A percentile compares a stretch with the other conserved stretches of the same genome.
Conservation (phyloP, 1,140 invertebrate species). For the Lysiphlebus fabarum region DNA sequence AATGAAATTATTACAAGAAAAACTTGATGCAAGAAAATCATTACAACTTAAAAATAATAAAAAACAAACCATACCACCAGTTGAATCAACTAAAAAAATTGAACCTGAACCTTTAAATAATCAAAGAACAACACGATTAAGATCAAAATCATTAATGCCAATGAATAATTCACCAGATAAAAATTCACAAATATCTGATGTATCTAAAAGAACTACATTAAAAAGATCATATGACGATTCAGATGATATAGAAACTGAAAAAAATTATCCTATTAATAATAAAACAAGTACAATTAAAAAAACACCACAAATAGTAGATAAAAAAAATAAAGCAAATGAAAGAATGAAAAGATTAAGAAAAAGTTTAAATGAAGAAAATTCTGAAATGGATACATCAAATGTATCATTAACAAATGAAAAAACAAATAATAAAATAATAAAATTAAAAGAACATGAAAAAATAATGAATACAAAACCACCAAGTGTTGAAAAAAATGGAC, state of each 20-base stretch:
- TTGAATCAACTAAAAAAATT: slow-evolving; percentile 8
- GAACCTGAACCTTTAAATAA: not conserved
- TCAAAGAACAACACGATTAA: not conserved
- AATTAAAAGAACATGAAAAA: not conserved
- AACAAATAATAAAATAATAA: not conserved
- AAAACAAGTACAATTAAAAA: not conserved
- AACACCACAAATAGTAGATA: slow-evolving; percentile 1
- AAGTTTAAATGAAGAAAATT: slow-evolving; percentile 19
- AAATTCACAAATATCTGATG: not conserved
- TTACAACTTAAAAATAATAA: slow-evolving; percentile 9
- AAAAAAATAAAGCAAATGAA: slow-evolving; percentile 34
- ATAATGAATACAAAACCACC: slow-evolving; percentile 6
- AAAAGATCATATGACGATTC: slow-evolving; percentile 4
- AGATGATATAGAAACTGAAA: not conserved
- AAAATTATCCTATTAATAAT: not conserved
- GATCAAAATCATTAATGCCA: slow-evolving; percentile 3
- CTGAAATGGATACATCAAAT: not conserved
- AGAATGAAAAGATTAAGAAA: slow-evolving; percentile 33
- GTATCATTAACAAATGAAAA: not conserved
- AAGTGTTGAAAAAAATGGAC: slow-evolving; percentile 27
- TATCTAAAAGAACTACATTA: not conserved
- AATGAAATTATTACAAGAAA: slow-evolving; percentile 28
- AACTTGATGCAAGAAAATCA: slow-evolving; percentile 17
- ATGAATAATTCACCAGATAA: not conserved
- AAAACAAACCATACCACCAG: not conserved